A percentile compares a stretch with the other conserved stretches of the same genome.
These are phyloP conservation scores for Tinamus major DNA, from an alignment of 2,797 vertebrate species.

Conservation along the genomic window DNA sequence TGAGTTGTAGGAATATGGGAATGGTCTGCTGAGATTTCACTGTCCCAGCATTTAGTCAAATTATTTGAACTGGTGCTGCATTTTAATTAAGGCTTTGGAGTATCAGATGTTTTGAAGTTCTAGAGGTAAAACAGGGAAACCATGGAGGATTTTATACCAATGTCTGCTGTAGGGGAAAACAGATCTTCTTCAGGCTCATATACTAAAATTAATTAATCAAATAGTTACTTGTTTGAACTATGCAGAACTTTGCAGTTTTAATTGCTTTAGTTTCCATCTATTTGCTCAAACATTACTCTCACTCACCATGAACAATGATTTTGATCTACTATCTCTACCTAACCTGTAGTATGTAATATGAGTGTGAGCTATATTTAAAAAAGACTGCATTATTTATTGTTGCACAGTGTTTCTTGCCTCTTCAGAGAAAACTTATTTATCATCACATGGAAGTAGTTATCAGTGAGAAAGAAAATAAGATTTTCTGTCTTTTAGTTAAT, in stretches of 20 bases:
- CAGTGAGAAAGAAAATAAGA: not conserved
- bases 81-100: slow-evolving; percentile 37
- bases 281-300: not conserved
- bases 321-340: not conserved
- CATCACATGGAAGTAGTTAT: not conserved
- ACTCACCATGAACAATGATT: not conserved
- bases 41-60: slow-evolving; percentile 29
- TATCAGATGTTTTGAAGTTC: not conserved
- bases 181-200: not conserved
- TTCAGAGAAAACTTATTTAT: not conserved
- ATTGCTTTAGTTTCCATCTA: not conserved
- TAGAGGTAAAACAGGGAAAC: not conserved
- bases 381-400: not conserved
- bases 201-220: not conserved
- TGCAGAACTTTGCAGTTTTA: not conserved
- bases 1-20: slow-evolving; percentile 1
- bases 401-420: not conserved
- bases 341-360: not conserved
- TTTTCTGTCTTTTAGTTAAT: not conserved
- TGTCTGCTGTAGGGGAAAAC: not conserved
- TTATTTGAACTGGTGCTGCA: not conserved
- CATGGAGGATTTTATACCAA: not conserved
- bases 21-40: slow-evolving; percentile 48
- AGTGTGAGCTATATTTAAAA: not conserved
- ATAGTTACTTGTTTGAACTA: not conserved